phyloP scores from a whole-genome alignment of 2,113 vertebrate species.

The Pseudorhombus dupliciocellatus region DNA sequence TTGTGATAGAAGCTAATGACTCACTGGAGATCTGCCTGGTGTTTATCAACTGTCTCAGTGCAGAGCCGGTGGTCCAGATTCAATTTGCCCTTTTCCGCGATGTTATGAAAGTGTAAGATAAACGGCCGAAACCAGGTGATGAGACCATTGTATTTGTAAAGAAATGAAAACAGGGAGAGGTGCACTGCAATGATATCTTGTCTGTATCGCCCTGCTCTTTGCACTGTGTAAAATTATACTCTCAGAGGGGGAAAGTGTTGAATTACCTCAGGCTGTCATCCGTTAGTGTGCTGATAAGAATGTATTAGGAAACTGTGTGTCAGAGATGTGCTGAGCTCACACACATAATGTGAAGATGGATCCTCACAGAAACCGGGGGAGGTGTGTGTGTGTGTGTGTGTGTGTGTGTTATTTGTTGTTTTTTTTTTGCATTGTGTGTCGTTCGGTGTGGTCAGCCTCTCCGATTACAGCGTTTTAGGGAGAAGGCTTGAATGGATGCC shows the following conservation, averaged over 20 bases:
- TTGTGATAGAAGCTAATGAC: constrained; percentile 75
- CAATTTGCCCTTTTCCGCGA: constrained; percentile 21
- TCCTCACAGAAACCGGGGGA: neutral
- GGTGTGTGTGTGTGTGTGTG: neutral
- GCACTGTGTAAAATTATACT: constrained; percentile 48
- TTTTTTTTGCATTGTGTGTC: neutral
- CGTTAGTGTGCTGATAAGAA: constrained; percentile 45
- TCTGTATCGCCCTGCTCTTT: constrained; percentile 50
- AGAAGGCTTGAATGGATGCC: neutral
- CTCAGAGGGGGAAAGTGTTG: constrained; percentile 41
- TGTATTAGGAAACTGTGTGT: constrained; percentile 37
- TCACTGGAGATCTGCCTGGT: constrained; percentile 71
- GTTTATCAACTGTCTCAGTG: constrained; percentile 69
- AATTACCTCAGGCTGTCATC: constrained; percentile 55
- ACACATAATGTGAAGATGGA: neutral
- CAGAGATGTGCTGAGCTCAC: constrained; percentile 29
- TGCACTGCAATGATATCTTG: constrained; percentile 37
- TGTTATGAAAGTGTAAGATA: constrained; percentile 27
- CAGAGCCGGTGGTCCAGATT: constrained; percentile 52
- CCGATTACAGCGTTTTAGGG: neutral
- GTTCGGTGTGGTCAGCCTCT: neutral
- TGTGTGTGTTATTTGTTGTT: no score
- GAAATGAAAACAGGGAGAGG: constrained; percentile 44
- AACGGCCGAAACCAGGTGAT: constrained; percentile 31
- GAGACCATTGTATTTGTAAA: constrained; percentile 34